Percentiles rank a stretch among this genome's conserved stretches.
Conservation (phyloP, 2,888 invertebrate genomes). For the Spicauda simplicius region DNA sequence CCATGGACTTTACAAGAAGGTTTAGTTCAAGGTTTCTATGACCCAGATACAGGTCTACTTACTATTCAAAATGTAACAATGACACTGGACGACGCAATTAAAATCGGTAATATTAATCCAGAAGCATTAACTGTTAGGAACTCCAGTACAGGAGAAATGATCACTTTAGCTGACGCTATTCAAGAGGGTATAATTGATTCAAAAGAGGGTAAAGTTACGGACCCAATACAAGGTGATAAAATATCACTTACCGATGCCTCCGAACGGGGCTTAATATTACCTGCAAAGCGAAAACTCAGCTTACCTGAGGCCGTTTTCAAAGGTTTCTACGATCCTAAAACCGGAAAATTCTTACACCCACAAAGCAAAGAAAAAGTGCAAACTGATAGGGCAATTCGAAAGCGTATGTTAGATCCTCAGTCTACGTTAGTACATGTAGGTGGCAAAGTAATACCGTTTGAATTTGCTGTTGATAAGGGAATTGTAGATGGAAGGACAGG, state of each 20-base stretch:
- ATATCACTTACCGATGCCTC: conserved; percentile 93
- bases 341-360: conserved; percentile 92
- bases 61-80: conserved; percentile 88
- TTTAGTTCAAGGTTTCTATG: conserved; percentile 91
- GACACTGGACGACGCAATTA: conserved; percentile 90
- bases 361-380: conserved; percentile 91
- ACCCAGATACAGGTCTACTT: conserved; percentile 89
- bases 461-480: conserved; percentile 91
- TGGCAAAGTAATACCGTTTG: conserved; percentile 92
- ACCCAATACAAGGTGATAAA: conserved; percentile 89
- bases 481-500: conserved; percentile 91
- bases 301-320: conserved; percentile 95
- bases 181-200: conserved; percentile 91
- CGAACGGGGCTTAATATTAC: conserved; percentile 91
- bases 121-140: conserved; percentile 91
- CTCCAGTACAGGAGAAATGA: conserved; percentile 91
- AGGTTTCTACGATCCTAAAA: conserved; percentile 94
- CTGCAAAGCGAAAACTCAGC: conserved; percentile 92
- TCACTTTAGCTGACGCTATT: conserved; percentile 92
- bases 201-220: conserved; percentile 90
- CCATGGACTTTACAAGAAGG: conserved; percentile 94
- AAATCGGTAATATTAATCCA: conserved; percentile 90
- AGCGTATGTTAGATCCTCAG: conserved; percentile 93
- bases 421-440: conserved; percentile 94
- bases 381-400: conserved; percentile 92